These are phyloP conservation scores for Plestiodon gilberti DNA, from an alignment of 2,113 vertebrate genomes.

Conservation along the genomic window DNA sequence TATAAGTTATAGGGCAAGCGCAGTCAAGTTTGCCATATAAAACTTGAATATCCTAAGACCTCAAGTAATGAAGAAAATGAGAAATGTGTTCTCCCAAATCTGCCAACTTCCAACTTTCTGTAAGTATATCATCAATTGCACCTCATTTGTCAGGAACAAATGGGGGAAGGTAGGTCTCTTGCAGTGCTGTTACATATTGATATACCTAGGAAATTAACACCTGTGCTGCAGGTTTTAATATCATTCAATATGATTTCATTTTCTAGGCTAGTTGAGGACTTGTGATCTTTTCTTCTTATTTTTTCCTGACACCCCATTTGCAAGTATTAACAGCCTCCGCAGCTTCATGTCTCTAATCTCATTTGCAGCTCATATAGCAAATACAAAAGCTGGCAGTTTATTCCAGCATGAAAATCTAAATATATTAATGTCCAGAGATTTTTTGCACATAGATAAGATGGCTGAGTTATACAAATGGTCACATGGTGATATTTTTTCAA, in stretches of 20 bases:
- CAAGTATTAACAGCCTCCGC: constrained; percentile 8
- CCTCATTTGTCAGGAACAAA: constrained; percentile 20
- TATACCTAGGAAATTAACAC: constrained; percentile 14
- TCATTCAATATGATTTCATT: constrained; percentile 41
- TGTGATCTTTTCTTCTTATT: neutral
- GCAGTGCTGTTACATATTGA: neutral
- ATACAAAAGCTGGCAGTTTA: constrained; percentile 16
- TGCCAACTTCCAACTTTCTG: neutral
- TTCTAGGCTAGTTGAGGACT: constrained; percentile 20
- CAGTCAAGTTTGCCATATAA: neutral
- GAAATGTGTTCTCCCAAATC: neutral
- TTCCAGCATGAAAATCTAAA: neutral
- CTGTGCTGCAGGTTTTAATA: neutral
- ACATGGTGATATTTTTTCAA: too few relatives aligned
- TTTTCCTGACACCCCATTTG: constrained; percentile 12
- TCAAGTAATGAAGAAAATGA: neutral
- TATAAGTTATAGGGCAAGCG: neutral
- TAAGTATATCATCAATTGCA: neutral
- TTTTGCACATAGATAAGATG: neutral
- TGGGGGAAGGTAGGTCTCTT: neutral
- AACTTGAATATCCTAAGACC: neutral
- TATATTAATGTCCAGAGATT: constrained; percentile 16
- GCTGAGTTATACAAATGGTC: neutral
- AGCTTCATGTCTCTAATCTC: constrained; percentile 5
- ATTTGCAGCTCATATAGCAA: constrained; percentile 26